Conservation (phyloP, 2,797 vertebrate genomes). For the Crenuchus spilurus region DNA sequence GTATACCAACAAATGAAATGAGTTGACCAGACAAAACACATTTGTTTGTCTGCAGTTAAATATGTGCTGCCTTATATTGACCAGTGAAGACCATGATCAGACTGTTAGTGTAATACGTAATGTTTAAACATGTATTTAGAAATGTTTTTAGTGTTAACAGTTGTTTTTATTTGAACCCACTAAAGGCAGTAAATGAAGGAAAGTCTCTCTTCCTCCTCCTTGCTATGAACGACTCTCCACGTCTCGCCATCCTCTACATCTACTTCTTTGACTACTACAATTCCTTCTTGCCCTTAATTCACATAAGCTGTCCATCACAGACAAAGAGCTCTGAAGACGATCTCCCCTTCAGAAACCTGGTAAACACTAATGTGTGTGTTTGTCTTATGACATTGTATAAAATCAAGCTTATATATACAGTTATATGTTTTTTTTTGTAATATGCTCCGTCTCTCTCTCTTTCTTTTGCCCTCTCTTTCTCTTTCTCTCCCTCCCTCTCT, state of each 20-base stretch:
- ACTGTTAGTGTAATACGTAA: no score
- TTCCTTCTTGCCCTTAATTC: slow-evolving; percentile 92
- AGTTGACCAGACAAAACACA: no score
- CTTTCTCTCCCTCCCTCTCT: not conserved
- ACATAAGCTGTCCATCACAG: slow-evolving; percentile 84
- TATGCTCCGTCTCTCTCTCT: not conserved
- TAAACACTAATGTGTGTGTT: slow-evolving; percentile 25
- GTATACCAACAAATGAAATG: no score
- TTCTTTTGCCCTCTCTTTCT: not conserved
- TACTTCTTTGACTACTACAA: slow-evolving; percentile 90
- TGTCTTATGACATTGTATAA: no score
- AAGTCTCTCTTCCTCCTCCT: slow-evolving; percentile 64
- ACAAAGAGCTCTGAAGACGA: slow-evolving; percentile 60
- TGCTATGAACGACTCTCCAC: slow-evolving; percentile 83
- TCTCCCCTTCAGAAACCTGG: slow-evolving; percentile 63
- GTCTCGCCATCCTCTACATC: slow-evolving; percentile 80
- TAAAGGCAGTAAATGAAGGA: slow-evolving; percentile 86
- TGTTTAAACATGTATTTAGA: not conserved
- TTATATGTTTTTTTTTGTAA: not conserved
- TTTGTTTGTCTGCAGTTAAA: no score
- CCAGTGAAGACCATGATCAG: no score
- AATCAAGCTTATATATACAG: no score
- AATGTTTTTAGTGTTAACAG: no score
- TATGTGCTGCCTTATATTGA: no score
- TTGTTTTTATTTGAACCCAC: not conserved